A percentile compares a stretch with the other conserved stretches of the same genome.
Evolutionary conservation across 2,888 invertebrate genomes (phyloP).

Genomic region (Melipona bicolor): DNA sequence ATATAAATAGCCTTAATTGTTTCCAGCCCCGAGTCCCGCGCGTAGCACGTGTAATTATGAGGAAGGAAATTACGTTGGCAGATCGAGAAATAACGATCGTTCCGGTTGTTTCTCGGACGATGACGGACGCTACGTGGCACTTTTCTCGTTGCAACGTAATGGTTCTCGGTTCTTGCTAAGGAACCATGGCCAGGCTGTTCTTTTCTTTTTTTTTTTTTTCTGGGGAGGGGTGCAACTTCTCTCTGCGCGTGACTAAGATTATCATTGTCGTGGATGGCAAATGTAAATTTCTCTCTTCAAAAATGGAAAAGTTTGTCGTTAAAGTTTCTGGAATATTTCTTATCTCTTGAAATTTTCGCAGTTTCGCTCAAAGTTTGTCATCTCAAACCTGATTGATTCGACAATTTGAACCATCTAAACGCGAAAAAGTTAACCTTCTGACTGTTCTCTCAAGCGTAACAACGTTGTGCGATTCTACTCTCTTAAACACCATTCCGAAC

Average conservation of each 20-base stretch:
- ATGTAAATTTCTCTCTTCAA: neutral
- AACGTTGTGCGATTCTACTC: neutral
- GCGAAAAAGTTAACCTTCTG: neutral
- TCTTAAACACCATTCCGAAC: neutral
- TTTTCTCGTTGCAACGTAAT: neutral
- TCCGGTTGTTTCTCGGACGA: neutral
- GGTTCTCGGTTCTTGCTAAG: no score
- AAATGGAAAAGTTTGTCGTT: neutral
- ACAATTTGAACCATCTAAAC: no score
- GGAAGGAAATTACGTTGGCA: neutral
- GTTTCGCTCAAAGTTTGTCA: neutral
- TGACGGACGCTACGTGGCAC: neutral
- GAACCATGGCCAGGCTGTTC: no score
- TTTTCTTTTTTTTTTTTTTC: no score
- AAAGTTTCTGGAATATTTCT: neutral
- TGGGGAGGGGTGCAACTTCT: neutral
- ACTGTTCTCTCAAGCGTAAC: neutral
- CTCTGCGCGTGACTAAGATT: neutral
- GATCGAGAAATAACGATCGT: conserved; percentile 20
- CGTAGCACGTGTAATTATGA: conserved; percentile 13
- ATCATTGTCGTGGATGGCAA: neutral
- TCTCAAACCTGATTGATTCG: no score
- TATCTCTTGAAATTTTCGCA: neutral
- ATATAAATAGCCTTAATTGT: conserved; percentile 36
- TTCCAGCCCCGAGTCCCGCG: neutral